Percentiles rank a stretch among this genome's conserved stretches.
Evolutionary conservation across 2,113 vertebrate species (phyloP).

Genomic region (Chelonoidis abingdonii): DNA sequence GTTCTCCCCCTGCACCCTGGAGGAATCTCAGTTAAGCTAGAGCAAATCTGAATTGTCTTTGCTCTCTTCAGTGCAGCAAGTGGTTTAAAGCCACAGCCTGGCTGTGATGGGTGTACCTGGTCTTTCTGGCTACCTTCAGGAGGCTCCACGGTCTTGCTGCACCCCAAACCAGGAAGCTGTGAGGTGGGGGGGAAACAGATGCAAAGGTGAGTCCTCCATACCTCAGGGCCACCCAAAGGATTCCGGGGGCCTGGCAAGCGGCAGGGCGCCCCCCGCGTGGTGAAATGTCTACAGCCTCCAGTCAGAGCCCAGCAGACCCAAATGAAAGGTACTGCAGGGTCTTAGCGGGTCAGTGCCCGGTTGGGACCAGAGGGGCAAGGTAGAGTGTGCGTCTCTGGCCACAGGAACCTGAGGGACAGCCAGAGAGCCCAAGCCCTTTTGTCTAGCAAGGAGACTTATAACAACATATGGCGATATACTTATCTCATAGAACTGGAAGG

Average conservation of each 20-base stretch:
- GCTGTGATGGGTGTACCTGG: background rate
- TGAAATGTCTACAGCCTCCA: background rate
- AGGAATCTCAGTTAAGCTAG: background rate
- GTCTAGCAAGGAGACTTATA: background rate
- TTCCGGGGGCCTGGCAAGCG: no score
- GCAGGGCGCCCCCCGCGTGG: no score
- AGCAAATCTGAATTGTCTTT: conserved; percentile 2
- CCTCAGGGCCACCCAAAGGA: background rate
- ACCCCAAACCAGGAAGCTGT: background rate
- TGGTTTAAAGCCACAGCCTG: conserved; percentile 22
- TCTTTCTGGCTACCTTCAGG: background rate
- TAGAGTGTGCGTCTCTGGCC: no score
- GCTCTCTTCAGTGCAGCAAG: background rate
- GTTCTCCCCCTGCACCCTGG: background rate
- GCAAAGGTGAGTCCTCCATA: background rate
- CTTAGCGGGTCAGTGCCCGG: no score
- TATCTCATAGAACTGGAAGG: no score
- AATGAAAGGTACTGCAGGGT: background rate
- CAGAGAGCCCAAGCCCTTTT: background rate
- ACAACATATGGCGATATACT: no score
- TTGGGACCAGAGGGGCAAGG: no score
- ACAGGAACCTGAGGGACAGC: background rate
- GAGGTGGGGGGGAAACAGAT: background rate
- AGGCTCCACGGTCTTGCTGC: background rate
- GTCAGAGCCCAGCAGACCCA: background rate